Conservation (phyloP, 2,113 vertebrate species). For the Chlamydotis undulata region DNA sequence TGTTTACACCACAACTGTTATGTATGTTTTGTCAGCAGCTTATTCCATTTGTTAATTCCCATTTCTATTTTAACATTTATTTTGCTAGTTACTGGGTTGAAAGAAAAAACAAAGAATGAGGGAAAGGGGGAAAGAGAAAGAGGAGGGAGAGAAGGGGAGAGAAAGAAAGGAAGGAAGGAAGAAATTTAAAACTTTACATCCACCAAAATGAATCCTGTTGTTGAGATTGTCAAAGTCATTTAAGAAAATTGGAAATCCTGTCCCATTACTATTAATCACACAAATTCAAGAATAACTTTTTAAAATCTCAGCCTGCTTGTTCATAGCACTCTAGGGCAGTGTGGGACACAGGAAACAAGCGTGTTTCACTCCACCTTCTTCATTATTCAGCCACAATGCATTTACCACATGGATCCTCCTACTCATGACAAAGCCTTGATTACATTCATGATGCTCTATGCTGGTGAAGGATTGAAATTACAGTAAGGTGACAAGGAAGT, state of each 20-base stretch:
- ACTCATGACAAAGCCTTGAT: not conserved
- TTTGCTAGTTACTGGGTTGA: not conserved
- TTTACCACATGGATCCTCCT: not conserved
- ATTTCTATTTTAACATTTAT: conserved; percentile 43
- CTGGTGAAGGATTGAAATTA: not conserved
- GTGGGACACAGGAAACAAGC: not conserved
- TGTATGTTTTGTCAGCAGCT: conserved; percentile 65
- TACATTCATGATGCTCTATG: not conserved
- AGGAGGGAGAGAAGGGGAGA: fast-evolving
- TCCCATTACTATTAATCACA: not conserved
- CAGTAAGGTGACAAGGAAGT: not conserved
- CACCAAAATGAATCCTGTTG: not conserved
- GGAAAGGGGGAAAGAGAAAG: fast-evolving
- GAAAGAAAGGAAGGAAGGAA: too few relatives aligned
- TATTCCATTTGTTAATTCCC: conserved; percentile 39
- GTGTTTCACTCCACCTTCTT: not conserved
- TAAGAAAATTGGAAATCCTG: not conserved
- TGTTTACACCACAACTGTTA: conserved; percentile 64
- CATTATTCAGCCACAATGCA: not conserved
- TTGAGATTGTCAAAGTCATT: not conserved
- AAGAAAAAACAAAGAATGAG: not conserved
- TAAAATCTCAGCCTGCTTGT: not conserved
- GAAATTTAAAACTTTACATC: not conserved
- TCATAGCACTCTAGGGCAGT: not conserved
- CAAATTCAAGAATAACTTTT: not conserved